Evolutionary conservation across 2,113 vertebrate genomes (phyloP), one percentile per base, ranked within the genome.

Genomic region (Malurus alboscapulatus): DNA sequence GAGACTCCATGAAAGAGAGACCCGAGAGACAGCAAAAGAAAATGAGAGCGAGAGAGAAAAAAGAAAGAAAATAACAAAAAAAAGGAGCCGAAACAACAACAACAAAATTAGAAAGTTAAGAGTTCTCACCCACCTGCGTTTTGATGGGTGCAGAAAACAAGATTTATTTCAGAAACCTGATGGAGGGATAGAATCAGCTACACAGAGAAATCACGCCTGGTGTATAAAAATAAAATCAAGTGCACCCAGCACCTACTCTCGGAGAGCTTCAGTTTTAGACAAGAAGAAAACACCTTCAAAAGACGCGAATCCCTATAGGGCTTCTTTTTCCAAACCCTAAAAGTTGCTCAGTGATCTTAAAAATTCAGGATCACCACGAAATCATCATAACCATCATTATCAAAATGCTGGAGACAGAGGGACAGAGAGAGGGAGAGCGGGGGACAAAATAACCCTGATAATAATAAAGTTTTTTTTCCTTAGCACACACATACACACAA

Each of bases 41-140:
- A 91, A 30, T 32, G 62, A 89, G 65, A 80, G 65, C 20, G 32
- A 66, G 87, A 85, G 66, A 89, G 78, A 94, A 84, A 69, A 71
- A 18, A 75, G 57, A 84, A 82, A 59, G 40, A 90, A 87, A 88
- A 88, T 19, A 44, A 79, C 18, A n/a, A 95, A 86, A 32, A 84
- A 92, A 73, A 63, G 22, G 55, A 86, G 59, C 42, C 16, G 4
- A 93, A 82, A 32, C 36, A 87, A 59, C 91, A 91, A 91, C 74
- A 90, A 78, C 83, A 94, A 77, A 97, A 93, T 72, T 80, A 91
- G 76, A 95, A 97, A 97, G 94, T 97, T 95, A 95, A 97, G 90
- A 89, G 66, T 84, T 93, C 88, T 96, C 94, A 95, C 97, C 95
- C 97, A 98, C 97, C 97, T 98, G 97, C 91, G 59, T 95, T 97